Evolutionary conservation across 2,888 invertebrate genomes (phyloP).

Genomic region (Drosophila phalerata): DNA sequence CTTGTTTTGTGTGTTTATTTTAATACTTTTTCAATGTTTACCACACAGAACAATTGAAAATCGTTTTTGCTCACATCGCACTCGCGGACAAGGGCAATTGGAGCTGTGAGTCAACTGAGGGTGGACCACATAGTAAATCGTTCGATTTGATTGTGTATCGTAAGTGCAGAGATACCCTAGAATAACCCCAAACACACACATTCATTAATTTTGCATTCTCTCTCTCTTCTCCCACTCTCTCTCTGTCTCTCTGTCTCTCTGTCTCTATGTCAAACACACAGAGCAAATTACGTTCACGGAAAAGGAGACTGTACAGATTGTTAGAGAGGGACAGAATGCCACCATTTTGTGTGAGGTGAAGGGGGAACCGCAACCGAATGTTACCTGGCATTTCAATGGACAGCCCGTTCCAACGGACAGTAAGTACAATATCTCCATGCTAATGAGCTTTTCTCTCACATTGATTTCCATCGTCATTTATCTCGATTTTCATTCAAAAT

Average conservation of each 20-base stretch:
- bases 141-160: constrained; percentile 85
- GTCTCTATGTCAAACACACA: constrained; percentile 57
- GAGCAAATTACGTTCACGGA: constrained; percentile 87
- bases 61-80: constrained; percentile 86
- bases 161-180: constrained; percentile 76
- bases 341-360: constrained; percentile 85
- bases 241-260: no score
- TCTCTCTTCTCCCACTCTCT: not conserved
- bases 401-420: constrained; percentile 82
- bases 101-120: constrained; percentile 84
- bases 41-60: constrained; percentile 83
- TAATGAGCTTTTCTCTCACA: constrained; percentile 56
- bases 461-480: not conserved
- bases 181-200: constrained; percentile 12
- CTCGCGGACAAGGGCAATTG: constrained; percentile 86
- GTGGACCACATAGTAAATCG: constrained; percentile 76
- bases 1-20: constrained; percentile 6
- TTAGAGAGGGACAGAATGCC: constrained; percentile 86
- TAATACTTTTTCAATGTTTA: constrained; percentile 25
- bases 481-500: constrained; percentile 6
- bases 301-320: constrained; percentile 86
- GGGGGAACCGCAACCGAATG: constrained; percentile 86
- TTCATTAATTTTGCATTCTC: constrained; percentile 75
- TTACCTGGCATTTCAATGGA: constrained; percentile 86
- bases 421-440: constrained; percentile 65